Percentiles rank a stretch among this genome's conserved stretches.
Conservation (phyloP, 1,140 invertebrate species). For the Rhopalosiphum maidis region DNA sequence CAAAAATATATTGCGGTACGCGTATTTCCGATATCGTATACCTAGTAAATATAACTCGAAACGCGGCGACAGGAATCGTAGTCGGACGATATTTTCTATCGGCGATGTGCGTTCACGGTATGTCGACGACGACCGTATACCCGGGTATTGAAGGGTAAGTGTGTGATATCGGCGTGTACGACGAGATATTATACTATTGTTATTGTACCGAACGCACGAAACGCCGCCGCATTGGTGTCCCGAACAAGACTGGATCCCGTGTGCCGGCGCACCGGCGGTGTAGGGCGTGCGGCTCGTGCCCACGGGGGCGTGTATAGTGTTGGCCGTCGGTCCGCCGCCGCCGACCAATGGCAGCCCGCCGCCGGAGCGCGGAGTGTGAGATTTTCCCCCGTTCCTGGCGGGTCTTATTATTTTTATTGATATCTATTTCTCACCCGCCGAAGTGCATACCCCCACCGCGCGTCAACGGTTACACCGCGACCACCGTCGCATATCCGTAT, state of each 20-base stretch:
- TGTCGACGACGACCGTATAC: not conserved
- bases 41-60: not conserved
- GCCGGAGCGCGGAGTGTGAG: not conserved
- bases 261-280: not conserved
- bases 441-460: not conserved
- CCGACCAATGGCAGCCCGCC: not conserved
- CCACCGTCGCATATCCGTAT: not conserved
- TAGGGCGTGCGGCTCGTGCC: constrained; percentile 22
- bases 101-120: not conserved
- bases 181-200: not conserved
- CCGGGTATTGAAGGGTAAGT: not conserved
- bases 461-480: not conserved
- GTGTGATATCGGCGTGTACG: not conserved
- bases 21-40: too few species aligned
- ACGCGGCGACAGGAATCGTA: not conserved
- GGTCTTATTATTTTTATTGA: not conserved
- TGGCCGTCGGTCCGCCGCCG: not conserved
- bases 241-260: constrained; percentile 52
- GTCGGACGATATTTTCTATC: not conserved
- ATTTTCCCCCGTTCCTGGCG: not conserved
- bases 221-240: constrained; percentile 31
- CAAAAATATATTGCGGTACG: not conserved
- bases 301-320: constrained; percentile 22
- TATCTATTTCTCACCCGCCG: too few species aligned
- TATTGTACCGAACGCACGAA: not conserved